Conservation (phyloP, 37 sponge, comb jelly and placozoan genomes). For the Cladorhizidae sp. region DNA sequence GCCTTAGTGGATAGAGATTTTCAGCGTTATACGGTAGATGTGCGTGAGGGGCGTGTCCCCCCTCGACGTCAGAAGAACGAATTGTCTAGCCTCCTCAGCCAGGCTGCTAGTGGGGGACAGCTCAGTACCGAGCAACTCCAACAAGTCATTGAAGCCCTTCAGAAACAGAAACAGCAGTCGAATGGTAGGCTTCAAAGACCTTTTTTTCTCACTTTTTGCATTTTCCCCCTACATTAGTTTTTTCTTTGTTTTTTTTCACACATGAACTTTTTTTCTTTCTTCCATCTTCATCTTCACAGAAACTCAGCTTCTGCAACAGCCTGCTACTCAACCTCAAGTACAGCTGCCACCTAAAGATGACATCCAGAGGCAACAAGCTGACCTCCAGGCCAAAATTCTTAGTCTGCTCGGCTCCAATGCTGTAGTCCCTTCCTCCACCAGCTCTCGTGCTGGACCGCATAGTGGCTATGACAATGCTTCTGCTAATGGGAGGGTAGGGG, state of each 20-base stretch:
- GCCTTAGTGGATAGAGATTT: constrained; percentile 71
- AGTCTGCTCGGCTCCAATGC: constrained; percentile 83
- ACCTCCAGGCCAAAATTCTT: constrained; percentile 85
- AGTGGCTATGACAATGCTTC: neutral
- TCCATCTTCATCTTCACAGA: too few relatives aligned
- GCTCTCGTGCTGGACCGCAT: neutral
- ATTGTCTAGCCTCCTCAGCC: constrained; percentile 33
- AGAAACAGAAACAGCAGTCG: constrained; percentile 36
- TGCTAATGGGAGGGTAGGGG: neutral
- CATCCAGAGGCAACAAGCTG: constrained; percentile 75
- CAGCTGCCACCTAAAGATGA: constrained; percentile 20
- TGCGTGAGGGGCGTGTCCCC: constrained; percentile 41
- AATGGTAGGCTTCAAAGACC: constrained; percentile 4
- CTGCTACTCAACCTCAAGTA: neutral
- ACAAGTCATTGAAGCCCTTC: constrained; percentile 40
- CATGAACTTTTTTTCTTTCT: too few relatives aligned
- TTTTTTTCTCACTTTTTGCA: neutral
- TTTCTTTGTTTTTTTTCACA: too few relatives aligned
- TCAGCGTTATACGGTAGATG: constrained; percentile 33
- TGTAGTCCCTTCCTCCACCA: constrained; percentile 60
- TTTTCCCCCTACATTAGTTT: too few relatives aligned
- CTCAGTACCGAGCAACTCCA: constrained; percentile 31
- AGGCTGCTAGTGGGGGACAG: constrained; percentile 46
- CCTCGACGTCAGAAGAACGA: constrained; percentile 4
- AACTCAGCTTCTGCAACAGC: neutral